A percentile compares a stretch with the other conserved stretches of the same genome.
Evolutionary conservation across 2,888 invertebrate genomes (phyloP).

Genomic region (Sarcophaga subvicina): DNA sequence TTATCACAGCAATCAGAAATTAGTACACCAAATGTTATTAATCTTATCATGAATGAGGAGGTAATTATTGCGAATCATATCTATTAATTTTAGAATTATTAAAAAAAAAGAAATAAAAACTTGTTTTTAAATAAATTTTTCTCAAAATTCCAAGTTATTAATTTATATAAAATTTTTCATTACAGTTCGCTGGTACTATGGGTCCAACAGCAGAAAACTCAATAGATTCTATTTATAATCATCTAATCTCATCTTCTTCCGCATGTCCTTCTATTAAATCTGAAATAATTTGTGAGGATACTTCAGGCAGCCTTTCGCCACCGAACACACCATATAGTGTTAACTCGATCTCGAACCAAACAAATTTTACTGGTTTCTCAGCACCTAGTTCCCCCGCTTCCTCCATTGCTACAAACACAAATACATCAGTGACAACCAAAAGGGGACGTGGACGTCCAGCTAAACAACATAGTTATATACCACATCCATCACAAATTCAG

Average conservation of each 20-base stretch:
- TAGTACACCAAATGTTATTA: conserved; percentile 60
- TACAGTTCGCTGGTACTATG: background rate
- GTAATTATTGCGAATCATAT: conserved; percentile 28
- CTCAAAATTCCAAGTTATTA: too few species aligned
- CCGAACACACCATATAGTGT: conserved; percentile 74
- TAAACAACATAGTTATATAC: conserved; percentile 79
- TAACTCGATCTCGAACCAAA: conserved; percentile 72
- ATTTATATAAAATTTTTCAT: background rate
- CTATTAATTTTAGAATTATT: too few species aligned
- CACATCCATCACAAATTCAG: conserved; percentile 73
- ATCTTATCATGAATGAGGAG: conserved; percentile 43
- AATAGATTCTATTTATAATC: conserved; percentile 59
- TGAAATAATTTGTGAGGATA: conserved; percentile 45
- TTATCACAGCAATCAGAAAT: conserved; percentile 38
- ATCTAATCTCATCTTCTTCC: conserved; percentile 53
- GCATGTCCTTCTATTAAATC: conserved; percentile 51
- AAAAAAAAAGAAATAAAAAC: background rate
- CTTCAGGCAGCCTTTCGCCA: conserved; percentile 60
- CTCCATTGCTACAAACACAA: conserved; percentile 71
- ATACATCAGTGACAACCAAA: conserved; percentile 46
- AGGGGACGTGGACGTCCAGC: conserved; percentile 78
- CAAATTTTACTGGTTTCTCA: conserved; percentile 70
- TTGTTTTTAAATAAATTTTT: background rate
- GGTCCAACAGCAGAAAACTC: conserved; percentile 47
- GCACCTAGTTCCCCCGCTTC: conserved; percentile 76